A percentile compares a stretch with the other conserved stretches of the same genome.
Evolutionary conservation across 1,140 invertebrate genomes (phyloP).

Genomic region (Chlorops oryzae): DNA sequence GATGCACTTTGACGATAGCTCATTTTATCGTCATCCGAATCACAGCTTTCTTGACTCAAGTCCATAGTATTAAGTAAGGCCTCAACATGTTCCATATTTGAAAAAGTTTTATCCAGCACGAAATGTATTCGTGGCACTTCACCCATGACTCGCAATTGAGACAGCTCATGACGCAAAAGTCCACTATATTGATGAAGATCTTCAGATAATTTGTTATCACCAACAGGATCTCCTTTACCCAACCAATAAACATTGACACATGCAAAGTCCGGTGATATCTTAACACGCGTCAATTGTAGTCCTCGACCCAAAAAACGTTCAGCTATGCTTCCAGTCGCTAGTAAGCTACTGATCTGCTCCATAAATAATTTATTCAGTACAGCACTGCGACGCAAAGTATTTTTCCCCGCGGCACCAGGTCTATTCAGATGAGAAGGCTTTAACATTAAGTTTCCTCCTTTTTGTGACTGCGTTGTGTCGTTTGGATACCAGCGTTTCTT

Average conservation of each 20-base stretch:
- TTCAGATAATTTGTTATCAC: conserved; percentile 50
- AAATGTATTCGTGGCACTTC: conserved; percentile 64
- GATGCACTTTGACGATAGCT: background rate
- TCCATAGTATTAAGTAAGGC: conserved; percentile 53
- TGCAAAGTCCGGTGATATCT: conserved; percentile 58
- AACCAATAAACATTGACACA: conserved; percentile 64
- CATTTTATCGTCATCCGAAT: conserved; percentile 12
- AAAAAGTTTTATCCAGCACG: conserved; percentile 58
- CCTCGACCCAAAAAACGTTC: conserved; percentile 55
- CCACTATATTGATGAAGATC: conserved; percentile 53
- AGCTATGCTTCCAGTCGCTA: conserved; percentile 61
- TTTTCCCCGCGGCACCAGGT: conserved; percentile 44
- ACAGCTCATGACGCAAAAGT: conserved; percentile 60
- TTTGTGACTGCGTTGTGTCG: conserved; percentile 17
- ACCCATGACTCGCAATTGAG: conserved; percentile 62
- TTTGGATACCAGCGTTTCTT: conserved; percentile 36
- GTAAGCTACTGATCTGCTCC: conserved; percentile 66
- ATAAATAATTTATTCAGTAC: conserved; percentile 75
- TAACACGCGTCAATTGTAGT: conserved; percentile 63
- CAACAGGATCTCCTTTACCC: conserved; percentile 47
- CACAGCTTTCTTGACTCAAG: conserved; percentile 51
- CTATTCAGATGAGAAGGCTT: background rate
- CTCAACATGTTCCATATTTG: conserved; percentile 53
- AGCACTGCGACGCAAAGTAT: conserved; percentile 50
- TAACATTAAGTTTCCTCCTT: conserved; percentile 14